Base-by-base conservation (phyloP, 2,888 invertebrate species). In the Bedellia somnulentella region DNA sequence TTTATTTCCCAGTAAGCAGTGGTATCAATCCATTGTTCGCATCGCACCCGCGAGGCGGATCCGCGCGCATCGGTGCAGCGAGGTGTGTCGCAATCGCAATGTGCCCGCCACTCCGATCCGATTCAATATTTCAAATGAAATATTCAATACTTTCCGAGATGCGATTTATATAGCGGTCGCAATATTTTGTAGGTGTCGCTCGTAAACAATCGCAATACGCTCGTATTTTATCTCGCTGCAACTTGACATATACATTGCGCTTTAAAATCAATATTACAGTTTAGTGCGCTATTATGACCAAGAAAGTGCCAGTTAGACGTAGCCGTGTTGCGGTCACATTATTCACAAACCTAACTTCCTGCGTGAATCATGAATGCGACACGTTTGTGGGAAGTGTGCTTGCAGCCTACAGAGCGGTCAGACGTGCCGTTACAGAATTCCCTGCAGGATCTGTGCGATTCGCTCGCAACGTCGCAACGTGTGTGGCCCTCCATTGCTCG, bases 51-150 rank as follows among this genome's bases (percentile, higher is more conserved):
- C 18, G 18, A 6, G 5, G 18, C 18, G 5, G 5, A 5, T 18
- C 5, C 9, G 34, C 37, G 33, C 37, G 22, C 26, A 31, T 31
- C 31, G 27, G 21, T 31, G 31, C 31, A 24, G 16, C 31, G 27
- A 18, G 35, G 35, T 33, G 42, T 37, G 31, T 35, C 38, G 34
- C 30, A 28, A 31, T 37, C 35, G 35, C 30, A 42, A 36, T 17
- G 17, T 27, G 24, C 24, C 37, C 34, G 24, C 33, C 34, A 33
- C 37, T 33, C 39, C 33, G 16, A 24, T 44, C 45, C 42, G 43
- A 57, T 58, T 57, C 58, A 54, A 61, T 59, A 57, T 60, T 52
- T 46, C 46, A 51, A 52, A 55, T 60, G 55, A 55, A 60, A 62
- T 58, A 61, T 64, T 58, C 59, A 62, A 56, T 54, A 52, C 47